Evolutionary conservation across 2,797 vertebrate genomes (phyloP), one percentile per base, ranked within the genome.

Genomic region (Austrolebias charrua): DNA sequence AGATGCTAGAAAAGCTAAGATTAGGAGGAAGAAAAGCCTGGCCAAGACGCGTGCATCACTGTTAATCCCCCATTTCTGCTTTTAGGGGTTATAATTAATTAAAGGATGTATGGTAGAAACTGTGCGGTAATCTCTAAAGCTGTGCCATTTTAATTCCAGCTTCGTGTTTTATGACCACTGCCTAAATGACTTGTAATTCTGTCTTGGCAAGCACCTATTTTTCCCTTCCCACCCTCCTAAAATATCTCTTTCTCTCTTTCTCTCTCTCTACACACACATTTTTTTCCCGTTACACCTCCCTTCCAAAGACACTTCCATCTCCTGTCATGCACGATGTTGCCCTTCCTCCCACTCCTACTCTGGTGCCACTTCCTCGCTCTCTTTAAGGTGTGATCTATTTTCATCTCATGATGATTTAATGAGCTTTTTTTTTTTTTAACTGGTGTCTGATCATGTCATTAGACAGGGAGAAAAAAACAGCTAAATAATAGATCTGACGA

Each of bases 401-500:
- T 92, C 91, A 93, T 91, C 31, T 75, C 55, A 68, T 92, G 89
- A 90, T 92, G 92, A 87, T 90, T 95, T 95, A 94, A 97, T 95
- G 92, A 95, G 92, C 86, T 85, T 93, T 92, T 92, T 93, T 92
- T 91, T 94, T 93, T 94, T 90, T n/a, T n/a, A n/a, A 82, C 87
- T 63, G 86, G 87, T 93, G 91, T 87, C 90, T 92, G 93, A 93
- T 92, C 85, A 83, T 91, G 92, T 94, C 92, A 94, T 95, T 94
- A 93, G 88, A 50, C 81, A 61, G 66, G 28, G 52, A 86, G n/a
- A n/a, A 75, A 56, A 79, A 58, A 48, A 88, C 76, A 90, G 55
- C 94, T 95, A 93, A 96, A 96, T 96, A 95, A 95, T 94, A 95
- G 92, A 96, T 95, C 93, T 93, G 89, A 94, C 62, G 19, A 82